These are phyloP conservation scores for Leptobrachium ailaonicum DNA, from an alignment of 2,113 vertebrate species.

Conservation along the genomic window DNA sequence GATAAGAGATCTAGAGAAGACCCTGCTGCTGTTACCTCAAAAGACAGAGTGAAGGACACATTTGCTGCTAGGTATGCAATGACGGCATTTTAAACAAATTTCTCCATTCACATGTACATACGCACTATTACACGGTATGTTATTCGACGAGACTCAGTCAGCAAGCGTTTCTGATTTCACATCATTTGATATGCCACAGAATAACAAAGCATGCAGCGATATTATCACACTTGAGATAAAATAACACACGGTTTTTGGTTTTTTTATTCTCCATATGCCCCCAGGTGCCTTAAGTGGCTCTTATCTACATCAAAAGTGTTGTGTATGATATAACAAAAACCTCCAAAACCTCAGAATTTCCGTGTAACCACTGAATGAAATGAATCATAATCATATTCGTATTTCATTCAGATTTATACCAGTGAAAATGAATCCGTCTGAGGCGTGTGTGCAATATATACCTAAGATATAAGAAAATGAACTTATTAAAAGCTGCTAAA, in stretches of 20 bases:
- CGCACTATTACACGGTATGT: not conserved
- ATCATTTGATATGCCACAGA: constrained; percentile 11
- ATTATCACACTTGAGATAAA: constrained; percentile 17
- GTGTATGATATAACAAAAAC: not conserved
- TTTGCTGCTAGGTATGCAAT: too few relatives aligned
- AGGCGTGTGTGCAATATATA: too few relatives aligned
- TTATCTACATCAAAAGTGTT: constrained; percentile 25
- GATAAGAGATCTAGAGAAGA: too few relatives aligned
- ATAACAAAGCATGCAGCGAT: not conserved
- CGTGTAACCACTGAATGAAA: not conserved
- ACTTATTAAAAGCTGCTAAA: too few relatives aligned
- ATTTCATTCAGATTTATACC: too few relatives aligned
- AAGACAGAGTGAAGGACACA: too few relatives aligned
- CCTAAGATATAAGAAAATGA: too few relatives aligned
- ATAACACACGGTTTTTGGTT: not conserved
- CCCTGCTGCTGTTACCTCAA: too few relatives aligned
- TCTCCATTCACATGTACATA: too few relatives aligned
- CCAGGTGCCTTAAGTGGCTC: constrained; percentile 20
- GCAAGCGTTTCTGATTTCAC: constrained; percentile 5
- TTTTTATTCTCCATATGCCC: constrained; percentile 15
- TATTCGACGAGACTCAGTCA: not conserved
- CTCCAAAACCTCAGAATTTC: constrained; percentile 12
- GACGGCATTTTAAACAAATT: too few relatives aligned
- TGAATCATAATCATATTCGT: too few relatives aligned
- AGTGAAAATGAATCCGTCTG: too few relatives aligned